A percentile compares a stretch with the other conserved stretches of the same genome.
phyloP scores from a whole-genome alignment of 2,113 vertebrate genomes.

The Rhinolophus ferrumequinum region DNA sequence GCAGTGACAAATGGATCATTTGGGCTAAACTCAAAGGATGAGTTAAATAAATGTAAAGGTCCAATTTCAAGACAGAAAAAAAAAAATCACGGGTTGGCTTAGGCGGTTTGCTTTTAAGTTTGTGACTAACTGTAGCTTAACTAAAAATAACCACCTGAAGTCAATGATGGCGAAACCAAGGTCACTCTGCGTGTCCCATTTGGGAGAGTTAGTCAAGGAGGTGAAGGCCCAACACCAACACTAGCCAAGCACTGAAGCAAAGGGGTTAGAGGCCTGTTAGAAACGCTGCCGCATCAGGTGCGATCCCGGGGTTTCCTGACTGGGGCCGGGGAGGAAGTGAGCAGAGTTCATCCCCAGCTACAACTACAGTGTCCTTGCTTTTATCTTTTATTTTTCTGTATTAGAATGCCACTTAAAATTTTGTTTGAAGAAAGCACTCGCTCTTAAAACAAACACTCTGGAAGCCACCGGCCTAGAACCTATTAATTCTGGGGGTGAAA shows the following conservation, averaged over 20 bases:
- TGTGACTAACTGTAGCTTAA: slow-evolving; percentile 32
- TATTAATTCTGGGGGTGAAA: background rate
- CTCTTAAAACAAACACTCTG: background rate
- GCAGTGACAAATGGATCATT: background rate
- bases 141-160: slow-evolving; percentile 16
- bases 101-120: slow-evolving; percentile 50
- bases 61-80: slow-evolving; percentile 25
- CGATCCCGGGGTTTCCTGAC: background rate
- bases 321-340: background rate
- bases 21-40: slow-evolving; percentile 35
- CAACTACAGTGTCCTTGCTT: background rate
- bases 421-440: background rate
- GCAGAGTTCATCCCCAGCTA: background rate
- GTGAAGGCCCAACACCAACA: too few relatives aligned
- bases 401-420: slow-evolving; percentile 17
- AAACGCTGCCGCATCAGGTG: background rate
- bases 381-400: background rate
- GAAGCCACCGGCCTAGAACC: background rate
- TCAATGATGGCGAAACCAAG: background rate
- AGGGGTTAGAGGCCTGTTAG: rapidly evolving
- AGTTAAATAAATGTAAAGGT: slow-evolving; percentile 42
- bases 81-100: slow-evolving; percentile 9
- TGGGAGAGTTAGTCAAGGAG: background rate
- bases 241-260: background rate
- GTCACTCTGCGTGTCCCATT: rapidly evolving